These are phyloP conservation scores for Hyaena hyaena DNA, from an alignment of 2,113 vertebrate species.

Conservation along the genomic window DNA sequence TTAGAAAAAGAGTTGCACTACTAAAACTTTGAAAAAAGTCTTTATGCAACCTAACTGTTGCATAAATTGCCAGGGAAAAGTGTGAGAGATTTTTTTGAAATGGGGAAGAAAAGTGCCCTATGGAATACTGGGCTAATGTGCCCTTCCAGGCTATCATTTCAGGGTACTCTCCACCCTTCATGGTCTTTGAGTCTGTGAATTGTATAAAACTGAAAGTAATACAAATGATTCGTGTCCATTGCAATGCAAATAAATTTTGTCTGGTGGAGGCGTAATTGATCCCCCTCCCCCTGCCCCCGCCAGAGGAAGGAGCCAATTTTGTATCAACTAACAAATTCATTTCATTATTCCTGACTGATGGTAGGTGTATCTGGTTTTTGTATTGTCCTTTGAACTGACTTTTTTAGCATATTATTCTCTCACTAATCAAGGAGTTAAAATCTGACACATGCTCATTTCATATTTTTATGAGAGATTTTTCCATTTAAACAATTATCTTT, in stretches of 20 bases:
- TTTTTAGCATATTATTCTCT: background rate
- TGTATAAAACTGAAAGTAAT: slow-evolving; percentile 32
- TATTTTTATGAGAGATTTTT: background rate
- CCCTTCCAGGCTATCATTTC: background rate
- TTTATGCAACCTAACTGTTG: background rate
- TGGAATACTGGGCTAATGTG: background rate
- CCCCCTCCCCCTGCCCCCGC: no score
- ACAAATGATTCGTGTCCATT: background rate
- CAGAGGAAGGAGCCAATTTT: background rate
- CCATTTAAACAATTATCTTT: background rate
- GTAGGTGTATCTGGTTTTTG: background rate
- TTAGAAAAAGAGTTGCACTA: slow-evolving; percentile 32
- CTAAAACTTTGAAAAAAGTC: background rate
- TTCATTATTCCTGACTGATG: background rate
- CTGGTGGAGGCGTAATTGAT: background rate
- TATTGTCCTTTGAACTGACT: background rate
- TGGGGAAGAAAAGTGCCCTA: background rate
- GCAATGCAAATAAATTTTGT: background rate
- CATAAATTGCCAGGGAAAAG: background rate
- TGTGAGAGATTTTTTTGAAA: background rate
- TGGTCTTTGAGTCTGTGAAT: background rate
- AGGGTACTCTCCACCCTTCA: background rate
- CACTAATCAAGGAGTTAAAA: background rate
- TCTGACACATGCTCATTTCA: background rate
- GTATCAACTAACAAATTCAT: background rate